These are phyloP conservation scores for Megaptera novaeangliae DNA, from an alignment of 2,113 vertebrate genomes.

Conservation along the genomic window DNA sequence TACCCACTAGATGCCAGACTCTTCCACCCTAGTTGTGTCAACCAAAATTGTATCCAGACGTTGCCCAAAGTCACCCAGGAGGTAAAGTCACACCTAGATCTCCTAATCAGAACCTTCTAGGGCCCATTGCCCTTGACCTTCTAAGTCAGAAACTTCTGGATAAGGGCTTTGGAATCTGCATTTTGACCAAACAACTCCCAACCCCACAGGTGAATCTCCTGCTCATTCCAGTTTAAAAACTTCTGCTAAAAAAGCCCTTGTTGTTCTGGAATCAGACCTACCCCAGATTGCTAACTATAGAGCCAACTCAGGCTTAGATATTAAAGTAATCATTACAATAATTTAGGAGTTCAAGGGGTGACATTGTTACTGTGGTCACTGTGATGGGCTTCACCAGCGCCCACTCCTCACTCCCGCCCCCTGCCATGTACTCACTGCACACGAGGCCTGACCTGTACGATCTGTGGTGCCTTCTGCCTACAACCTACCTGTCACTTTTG, in stretches of 20 bases:
- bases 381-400: background rate
- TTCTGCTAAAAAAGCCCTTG: background rate
- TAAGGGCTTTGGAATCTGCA: background rate
- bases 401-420: background rate
- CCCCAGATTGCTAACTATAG: background rate
- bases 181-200: background rate
- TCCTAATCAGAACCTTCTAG: background rate
- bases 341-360: too few species aligned
- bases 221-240: background rate
- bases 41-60: background rate
- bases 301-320: background rate
- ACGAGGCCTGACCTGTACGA: background rate
- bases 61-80: too few species aligned
- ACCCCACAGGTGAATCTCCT: background rate
- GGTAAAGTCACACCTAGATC: background rate
- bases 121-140: background rate
- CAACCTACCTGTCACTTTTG: background rate
- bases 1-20: background rate
- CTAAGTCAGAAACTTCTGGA: background rate
- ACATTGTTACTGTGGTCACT: accelerated
- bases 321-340: too few species aligned
- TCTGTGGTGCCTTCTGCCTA: background rate
- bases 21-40: background rate
- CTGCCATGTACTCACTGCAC: accelerated
- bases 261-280: background rate